Conservation (phyloP, 2,797 vertebrate species). For the Pogoniulus pusillus region DNA sequence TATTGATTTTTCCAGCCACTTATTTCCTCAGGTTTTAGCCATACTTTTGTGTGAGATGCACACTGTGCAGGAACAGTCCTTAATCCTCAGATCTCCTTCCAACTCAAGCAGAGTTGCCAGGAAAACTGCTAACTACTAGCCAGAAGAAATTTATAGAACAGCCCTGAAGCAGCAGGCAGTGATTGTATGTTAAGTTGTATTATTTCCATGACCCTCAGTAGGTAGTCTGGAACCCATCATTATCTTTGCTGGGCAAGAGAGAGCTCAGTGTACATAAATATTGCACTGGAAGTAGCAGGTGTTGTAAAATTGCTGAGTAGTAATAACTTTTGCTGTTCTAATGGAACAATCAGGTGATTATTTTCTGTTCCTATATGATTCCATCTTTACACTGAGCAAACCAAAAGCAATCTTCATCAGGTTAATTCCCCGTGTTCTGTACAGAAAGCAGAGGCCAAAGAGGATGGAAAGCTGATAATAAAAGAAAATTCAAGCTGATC, state of each 20-base stretch:
- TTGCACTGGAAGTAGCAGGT: not conserved
- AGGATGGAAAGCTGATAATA: not conserved
- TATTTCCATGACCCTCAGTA: not conserved
- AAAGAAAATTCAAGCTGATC: not conserved
- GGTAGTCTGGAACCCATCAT: not conserved
- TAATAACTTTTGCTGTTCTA: not conserved
- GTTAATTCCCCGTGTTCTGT: not conserved
- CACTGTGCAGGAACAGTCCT: not conserved
- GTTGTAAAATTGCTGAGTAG: slow-evolving; percentile 30
- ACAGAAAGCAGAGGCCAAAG: not conserved
- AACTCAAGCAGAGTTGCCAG: not conserved
- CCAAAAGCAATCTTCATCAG: not conserved
- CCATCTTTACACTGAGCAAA: not conserved
- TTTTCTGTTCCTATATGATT: not conserved
- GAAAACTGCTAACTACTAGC: not conserved
- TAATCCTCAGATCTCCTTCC: slow-evolving; percentile 26
- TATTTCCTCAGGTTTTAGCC: slow-evolving; percentile 13
- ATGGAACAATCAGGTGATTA: not conserved
- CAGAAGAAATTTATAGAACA: not conserved
- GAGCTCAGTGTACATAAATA: not conserved
- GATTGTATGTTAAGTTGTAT: not conserved
- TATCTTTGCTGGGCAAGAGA: not conserved
- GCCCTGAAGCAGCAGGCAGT: not conserved
- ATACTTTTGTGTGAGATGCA: not conserved
- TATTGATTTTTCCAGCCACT: slow-evolving; percentile 23